Conservation (phyloP, 2,888 invertebrate species). For the Drosophila tanythrix region DNA sequence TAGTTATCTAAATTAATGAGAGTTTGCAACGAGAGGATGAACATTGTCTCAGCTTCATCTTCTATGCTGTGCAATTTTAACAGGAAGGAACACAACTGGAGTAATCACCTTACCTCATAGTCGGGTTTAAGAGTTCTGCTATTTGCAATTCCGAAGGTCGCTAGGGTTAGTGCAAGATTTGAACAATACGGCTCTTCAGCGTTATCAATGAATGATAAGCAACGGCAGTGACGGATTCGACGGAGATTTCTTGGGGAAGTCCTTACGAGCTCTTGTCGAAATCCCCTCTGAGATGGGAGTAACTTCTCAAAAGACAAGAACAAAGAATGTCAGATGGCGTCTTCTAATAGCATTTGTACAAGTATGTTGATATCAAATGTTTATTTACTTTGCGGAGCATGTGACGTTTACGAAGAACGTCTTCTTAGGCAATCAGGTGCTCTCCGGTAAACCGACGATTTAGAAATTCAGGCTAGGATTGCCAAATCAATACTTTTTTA, state of each 20-base stretch:
- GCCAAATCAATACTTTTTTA: too few species aligned
- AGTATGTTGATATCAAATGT: not conserved
- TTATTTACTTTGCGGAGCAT: not conserved
- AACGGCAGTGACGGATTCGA: not conserved
- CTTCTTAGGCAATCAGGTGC: too few species aligned
- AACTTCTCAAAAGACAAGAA: not conserved
- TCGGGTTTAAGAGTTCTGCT: not conserved
- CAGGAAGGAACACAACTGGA: not conserved
- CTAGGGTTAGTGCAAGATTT: not conserved
- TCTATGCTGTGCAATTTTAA: not conserved
- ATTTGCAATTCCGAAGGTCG: not conserved
- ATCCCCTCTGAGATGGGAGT: too few species aligned
- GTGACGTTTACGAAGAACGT: too few species aligned
- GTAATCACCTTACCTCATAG: not conserved
- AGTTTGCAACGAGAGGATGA: not conserved
- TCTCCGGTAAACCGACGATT: too few species aligned
- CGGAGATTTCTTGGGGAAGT: not conserved
- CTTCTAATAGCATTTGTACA: not conserved
- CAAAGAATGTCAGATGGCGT: not conserved
- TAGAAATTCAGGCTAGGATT: too few species aligned
- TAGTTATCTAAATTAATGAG: not conserved
- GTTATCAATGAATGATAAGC: not conserved
- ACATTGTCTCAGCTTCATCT: not conserved
- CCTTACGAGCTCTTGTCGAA: not conserved
- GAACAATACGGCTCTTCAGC: not conserved